Base-by-base conservation (phyloP, 2,797 vertebrate genomes). In the Chaenodraco wilsoni region DNA sequence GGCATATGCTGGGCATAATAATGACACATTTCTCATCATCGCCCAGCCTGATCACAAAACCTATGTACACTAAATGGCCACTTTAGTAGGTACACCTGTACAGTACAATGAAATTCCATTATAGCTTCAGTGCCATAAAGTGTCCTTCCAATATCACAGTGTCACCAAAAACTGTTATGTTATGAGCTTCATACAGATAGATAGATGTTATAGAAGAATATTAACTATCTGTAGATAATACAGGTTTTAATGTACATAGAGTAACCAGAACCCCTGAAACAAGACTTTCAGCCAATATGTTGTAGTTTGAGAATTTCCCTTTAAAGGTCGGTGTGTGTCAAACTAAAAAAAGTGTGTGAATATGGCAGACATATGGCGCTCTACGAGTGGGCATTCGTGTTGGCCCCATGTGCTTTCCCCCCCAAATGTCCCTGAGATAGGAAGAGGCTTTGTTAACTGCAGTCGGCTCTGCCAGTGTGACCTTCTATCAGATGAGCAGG, bases 401-500 rank as follows among this genome's bases (percentile, higher is more conserved):
- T 75, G 72, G 74, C 76, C 74, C 69, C 64, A 45, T 54, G 74
- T 3, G 60, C 62, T 82, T 87, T 71, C 64, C 82, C 76, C 4
- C 46, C 19, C 59, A 62, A 65, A 71, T 19, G 78, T 86, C 84
- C 72, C 78, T 83, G 77, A 86, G 76, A 76, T 31, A 12, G 64
- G 45, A 57, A 17, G 69, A 77, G 64, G 48, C 70, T 86, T 84
- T 85, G 72, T 86, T 68, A 54, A 56, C 66, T 52, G 44, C 17
- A 55, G 50, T 67, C 68, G 0, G 60, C 15, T n/a, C 71, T 56
- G 72, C 78, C 64, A 60, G 67, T 48, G 46, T 85, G 85, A 88
- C 85, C 86, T 88, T 86, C 79, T 64, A 27, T 76, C 66, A 44
- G 75, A 61, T 68, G 72, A 82, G 75, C 65, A 63, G 79, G 70